Evolutionary conservation across 2,888 invertebrate species (phyloP).

Genomic region (Cryptocephalus primarius): DNA sequence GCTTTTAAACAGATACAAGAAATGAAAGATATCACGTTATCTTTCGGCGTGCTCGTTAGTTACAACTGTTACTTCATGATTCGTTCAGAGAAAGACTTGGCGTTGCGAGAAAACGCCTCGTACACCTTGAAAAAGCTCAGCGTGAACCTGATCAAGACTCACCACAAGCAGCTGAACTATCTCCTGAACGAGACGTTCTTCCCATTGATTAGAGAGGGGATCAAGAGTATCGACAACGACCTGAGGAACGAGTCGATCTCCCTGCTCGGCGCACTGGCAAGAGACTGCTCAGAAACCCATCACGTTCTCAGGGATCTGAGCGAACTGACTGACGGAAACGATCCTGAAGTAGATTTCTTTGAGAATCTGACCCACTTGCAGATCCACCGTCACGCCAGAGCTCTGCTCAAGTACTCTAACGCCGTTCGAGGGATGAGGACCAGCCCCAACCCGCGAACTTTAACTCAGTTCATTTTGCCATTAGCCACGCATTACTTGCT

Average conservation of each 20-base stretch:
- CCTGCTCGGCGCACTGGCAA: constrained; percentile 63
- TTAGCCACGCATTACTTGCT: constrained; percentile 71
- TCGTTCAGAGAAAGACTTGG: constrained; percentile 69
- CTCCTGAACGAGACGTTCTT: constrained; percentile 65
- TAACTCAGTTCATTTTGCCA: constrained; percentile 80
- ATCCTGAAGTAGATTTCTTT: constrained; percentile 87
- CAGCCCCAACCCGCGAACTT: constrained; percentile 52
- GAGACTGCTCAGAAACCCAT: constrained; percentile 60
- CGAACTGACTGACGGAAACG: constrained; percentile 54
- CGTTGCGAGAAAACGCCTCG: constrained; percentile 67
- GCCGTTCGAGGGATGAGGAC: constrained; percentile 47
- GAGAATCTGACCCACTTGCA: constrained; percentile 86
- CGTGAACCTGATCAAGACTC: constrained; percentile 49
- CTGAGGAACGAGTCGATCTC: constrained; percentile 70
- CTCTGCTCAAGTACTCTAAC: constrained; percentile 63
- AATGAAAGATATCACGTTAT: constrained; percentile 45
- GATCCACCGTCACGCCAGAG: constrained; percentile 74
- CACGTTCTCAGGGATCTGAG: constrained; percentile 60
- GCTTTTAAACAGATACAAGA: constrained; percentile 60
- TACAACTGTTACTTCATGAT: constrained; percentile 76
- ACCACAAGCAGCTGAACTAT: constrained; percentile 49
- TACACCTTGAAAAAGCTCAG: constrained; percentile 61
- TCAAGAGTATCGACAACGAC: constrained; percentile 42
- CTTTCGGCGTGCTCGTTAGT: constrained; percentile 60
- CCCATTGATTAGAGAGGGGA: constrained; percentile 57